Conservation (phyloP, 2,888 invertebrate genomes). For the Subacronicta megacephala region DNA sequence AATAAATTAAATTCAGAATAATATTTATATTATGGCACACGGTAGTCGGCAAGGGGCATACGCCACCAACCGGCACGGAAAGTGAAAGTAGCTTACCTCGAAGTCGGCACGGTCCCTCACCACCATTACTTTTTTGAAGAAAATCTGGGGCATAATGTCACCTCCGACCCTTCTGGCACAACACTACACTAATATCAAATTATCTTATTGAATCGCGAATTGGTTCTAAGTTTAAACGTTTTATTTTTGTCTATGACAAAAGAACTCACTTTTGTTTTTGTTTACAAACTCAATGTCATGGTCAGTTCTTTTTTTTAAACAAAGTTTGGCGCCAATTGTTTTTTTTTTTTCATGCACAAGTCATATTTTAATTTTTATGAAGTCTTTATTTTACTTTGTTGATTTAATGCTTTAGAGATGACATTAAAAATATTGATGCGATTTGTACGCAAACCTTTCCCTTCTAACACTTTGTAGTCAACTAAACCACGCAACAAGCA, state of each 20-base stretch:
- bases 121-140: constrained; percentile 89
- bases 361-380: background rate
- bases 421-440: constrained; percentile 34
- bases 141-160: constrained; percentile 87
- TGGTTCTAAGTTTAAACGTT: constrained; percentile 19
- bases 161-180: constrained; percentile 62
- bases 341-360: constrained; percentile 3
- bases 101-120: constrained; percentile 81
- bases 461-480: constrained; percentile 80
- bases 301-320: constrained; percentile 47
- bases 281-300: constrained; percentile 55
- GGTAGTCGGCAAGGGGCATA: constrained; percentile 58
- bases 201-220: constrained; percentile 21
- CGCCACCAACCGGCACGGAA: constrained; percentile 62
- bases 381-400: constrained; percentile 5
- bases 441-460: constrained; percentile 76
- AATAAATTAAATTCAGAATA: constrained; percentile 23
- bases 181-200: constrained; percentile 50
- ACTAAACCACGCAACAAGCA: constrained; percentile 83
- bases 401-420: constrained; percentile 16
- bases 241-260: constrained; percentile 28
- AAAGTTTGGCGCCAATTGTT: constrained; percentile 14
- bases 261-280: constrained; percentile 48
- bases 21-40: constrained; percentile 34
- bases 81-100: constrained; percentile 88